These are phyloP conservation scores for Rotaria socialis DNA, from an alignment of 2,888 invertebrate species.

Conservation along the genomic window DNA sequence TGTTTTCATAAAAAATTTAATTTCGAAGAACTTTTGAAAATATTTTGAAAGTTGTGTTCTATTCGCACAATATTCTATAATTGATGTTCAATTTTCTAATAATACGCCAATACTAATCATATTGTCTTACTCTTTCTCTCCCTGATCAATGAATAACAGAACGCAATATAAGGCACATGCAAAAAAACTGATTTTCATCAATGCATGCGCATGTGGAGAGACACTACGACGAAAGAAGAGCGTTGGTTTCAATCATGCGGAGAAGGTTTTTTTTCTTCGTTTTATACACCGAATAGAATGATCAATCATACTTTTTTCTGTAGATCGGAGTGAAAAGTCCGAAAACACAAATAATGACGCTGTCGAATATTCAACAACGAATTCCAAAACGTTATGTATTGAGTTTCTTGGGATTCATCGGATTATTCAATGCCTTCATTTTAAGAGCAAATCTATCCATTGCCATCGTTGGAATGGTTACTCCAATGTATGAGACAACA, in stretches of 20 bases:
- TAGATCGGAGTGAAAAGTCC: not conserved
- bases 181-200: not conserved
- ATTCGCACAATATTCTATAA: not conserved
- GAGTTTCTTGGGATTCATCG: constrained; percentile 60
- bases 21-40: too few relatives aligned
- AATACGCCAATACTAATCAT: not conserved
- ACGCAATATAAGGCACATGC: not conserved
- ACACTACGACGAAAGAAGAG: not conserved
- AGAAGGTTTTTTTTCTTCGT: not conserved
- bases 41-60: too few relatives aligned
- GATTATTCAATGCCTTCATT: constrained; percentile 60
- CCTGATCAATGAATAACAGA: not conserved
- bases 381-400: constrained; percentile 60
- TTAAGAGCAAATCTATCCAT: constrained; percentile 77
- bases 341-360: not conserved
- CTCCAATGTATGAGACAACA: too few relatives aligned
- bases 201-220: not conserved
- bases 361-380: not conserved
- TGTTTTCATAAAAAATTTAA: too few relatives aligned
- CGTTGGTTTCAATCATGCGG: not conserved
- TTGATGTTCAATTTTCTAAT: not conserved
- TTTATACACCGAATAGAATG: not conserved
- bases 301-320: not conserved
- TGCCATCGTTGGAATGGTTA: constrained; percentile 88
- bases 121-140: not conserved